Conservation (phyloP, 1,140 invertebrate genomes). For the Diachasmimorpha longicaudata region DNA sequence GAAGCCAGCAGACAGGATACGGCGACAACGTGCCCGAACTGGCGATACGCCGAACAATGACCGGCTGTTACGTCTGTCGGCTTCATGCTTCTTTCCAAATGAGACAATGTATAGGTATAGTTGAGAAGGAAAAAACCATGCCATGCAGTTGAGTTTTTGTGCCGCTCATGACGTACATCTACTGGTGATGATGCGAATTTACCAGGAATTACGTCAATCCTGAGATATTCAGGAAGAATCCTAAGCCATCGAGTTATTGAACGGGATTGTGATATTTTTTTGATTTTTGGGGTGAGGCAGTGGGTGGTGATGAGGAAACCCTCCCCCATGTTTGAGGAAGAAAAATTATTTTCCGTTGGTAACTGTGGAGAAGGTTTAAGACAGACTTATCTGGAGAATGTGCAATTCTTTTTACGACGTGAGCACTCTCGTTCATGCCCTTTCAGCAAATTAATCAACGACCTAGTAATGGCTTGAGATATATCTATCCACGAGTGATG, state of each 20-base stretch:
- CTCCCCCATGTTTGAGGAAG: too few species aligned
- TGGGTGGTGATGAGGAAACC: too few species aligned
- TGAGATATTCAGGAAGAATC: neutral
- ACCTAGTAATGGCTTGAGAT: too few species aligned
- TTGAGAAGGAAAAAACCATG: neutral
- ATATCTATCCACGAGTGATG: neutral
- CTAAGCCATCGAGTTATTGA: neutral
- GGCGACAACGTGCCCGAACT: conserved; percentile 35
- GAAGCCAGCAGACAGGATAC: conserved; percentile 25
- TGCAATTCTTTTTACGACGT: too few species aligned
- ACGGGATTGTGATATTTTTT: too few species aligned
- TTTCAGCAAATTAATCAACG: too few species aligned
- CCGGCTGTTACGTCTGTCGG: conserved; percentile 27
- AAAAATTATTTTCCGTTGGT: too few species aligned
- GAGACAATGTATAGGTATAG: conserved; percentile 13
- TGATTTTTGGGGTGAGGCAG: too few species aligned
- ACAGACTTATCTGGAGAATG: too few species aligned
- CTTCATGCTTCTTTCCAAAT: conserved; percentile 25
- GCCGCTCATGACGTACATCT: neutral
- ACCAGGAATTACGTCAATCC: neutral
- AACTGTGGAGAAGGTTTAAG: too few species aligned
- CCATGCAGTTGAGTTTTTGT: neutral
- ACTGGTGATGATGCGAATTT: neutral
- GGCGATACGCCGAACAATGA: conserved; percentile 34
- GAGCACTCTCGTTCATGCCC: too few species aligned